Evolutionary conservation across 2,113 vertebrate genomes (phyloP).

Genomic region (Mustela nigripes): DNA sequence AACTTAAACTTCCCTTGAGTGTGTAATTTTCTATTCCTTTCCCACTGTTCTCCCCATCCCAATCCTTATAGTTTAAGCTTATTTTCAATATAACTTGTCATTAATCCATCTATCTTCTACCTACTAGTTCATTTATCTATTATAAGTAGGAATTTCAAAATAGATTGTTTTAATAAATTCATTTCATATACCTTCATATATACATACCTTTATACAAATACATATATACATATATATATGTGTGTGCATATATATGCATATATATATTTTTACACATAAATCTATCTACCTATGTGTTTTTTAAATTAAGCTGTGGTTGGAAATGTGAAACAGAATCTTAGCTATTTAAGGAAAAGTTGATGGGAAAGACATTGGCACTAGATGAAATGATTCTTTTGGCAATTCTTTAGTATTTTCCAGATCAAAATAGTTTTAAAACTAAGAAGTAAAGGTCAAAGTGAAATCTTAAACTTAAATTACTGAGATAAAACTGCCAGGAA

Average conservation of each 20-base stretch:
- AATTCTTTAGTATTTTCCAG: slow-evolving; percentile 74
- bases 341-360: slow-evolving; percentile 35
- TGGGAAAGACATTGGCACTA: slow-evolving; percentile 63
- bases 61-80: background rate
- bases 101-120: background rate
- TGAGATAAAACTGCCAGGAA: slow-evolving; percentile 35
- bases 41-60: background rate
- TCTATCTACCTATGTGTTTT: background rate
- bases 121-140: background rate
- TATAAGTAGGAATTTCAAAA: slow-evolving; percentile 40
- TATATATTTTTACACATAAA: background rate
- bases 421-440: slow-evolving; percentile 64
- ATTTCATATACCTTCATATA: background rate
- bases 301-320: background rate
- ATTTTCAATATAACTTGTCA: background rate
- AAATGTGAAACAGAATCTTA: slow-evolving; percentile 47
- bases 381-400: slow-evolving; percentile 80
- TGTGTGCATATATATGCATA: background rate
- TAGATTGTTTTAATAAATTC: background rate
- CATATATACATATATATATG: background rate
- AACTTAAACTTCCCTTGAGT: background rate
- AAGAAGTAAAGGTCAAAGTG: slow-evolving; percentile 73
- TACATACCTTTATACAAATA: background rate
- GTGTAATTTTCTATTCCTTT: background rate
- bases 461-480: slow-evolving; percentile 73